These are phyloP conservation scores for Luehdorfia chinensis DNA, from an alignment of 1,140 invertebrate species.

Conservation along the genomic window DNA sequence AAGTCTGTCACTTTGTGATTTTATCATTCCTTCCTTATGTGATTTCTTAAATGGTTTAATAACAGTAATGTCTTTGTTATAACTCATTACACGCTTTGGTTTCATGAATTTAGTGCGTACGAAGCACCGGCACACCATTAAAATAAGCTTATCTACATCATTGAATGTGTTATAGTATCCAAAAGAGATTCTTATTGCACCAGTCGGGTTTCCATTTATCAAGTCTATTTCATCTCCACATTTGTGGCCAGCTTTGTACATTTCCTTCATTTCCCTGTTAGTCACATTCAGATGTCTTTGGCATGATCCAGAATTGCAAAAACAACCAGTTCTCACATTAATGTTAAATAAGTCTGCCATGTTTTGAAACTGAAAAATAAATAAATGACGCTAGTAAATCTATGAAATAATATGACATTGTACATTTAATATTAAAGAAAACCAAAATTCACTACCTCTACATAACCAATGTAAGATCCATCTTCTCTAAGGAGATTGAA, in stretches of 20 bases:
- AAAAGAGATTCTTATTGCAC: slow-evolving; percentile 94
- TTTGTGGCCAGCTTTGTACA: slow-evolving; percentile 92
- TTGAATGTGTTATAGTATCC: slow-evolving; percentile 91
- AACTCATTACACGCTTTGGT: slow-evolving; percentile 36
- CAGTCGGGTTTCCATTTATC: slow-evolving; percentile 93
- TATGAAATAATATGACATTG: too few relatives aligned
- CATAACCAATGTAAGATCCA: slow-evolving; percentile 91
- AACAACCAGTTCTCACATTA: slow-evolving; percentile 94
- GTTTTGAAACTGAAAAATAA: slow-evolving; percentile 85
- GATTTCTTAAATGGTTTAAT: slow-evolving; percentile 20
- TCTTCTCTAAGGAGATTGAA: slow-evolving; percentile 91
- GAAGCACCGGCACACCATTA: slow-evolving; percentile 86
- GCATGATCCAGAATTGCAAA: slow-evolving; percentile 98
- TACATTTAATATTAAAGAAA: too few relatives aligned
- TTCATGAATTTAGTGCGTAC: slow-evolving; percentile 54
- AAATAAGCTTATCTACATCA: slow-evolving; percentile 85
- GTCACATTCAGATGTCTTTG: slow-evolving; percentile 87
- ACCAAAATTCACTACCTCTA: slow-evolving; percentile 83
- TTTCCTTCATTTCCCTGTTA: slow-evolving; percentile 83
- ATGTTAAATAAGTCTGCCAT: slow-evolving; percentile 93
- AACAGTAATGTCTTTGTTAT: slow-evolving; percentile 14
- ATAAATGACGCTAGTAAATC: slow-evolving; percentile 5
- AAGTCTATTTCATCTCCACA: slow-evolving; percentile 95
- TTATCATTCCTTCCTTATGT: slow-evolving; percentile 14
- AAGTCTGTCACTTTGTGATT: slow-evolving; percentile 14